Percentiles rank a stretch among this genome's conserved stretches.
phyloP scores from a whole-genome alignment of 2,888 invertebrate genomes.

The Bimastos eiseni region DNA sequence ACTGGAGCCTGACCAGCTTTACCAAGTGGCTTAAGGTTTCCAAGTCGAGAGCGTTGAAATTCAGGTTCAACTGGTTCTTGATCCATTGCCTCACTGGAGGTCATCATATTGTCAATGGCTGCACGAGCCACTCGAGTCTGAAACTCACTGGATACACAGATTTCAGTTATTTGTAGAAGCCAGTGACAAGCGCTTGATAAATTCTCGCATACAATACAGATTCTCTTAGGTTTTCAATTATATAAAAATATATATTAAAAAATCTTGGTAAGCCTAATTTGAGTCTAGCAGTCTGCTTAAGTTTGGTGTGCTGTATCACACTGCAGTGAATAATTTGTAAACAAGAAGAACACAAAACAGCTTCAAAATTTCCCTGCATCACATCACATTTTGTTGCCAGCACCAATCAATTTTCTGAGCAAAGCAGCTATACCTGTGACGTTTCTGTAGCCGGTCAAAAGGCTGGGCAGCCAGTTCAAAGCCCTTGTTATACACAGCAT shows the following conservation, averaged over 20 bases:
- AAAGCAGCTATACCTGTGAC: constrained; percentile 51
- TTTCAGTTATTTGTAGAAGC: not conserved
- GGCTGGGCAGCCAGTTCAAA: constrained; percentile 79
- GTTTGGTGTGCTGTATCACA: not conserved
- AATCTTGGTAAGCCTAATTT: too few species aligned
- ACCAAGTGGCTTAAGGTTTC: constrained; percentile 74
- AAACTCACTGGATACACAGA: constrained; percentile 69
- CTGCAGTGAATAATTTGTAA: not conserved
- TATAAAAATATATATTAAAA: not conserved
- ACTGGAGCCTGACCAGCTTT: constrained; percentile 67
- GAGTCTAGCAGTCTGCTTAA: too few species aligned
- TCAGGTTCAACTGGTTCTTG: constrained; percentile 62
- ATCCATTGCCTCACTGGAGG: constrained; percentile 66
- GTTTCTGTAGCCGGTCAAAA: constrained; percentile 43
- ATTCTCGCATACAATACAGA: not conserved
- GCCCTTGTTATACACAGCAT: constrained; percentile 79
- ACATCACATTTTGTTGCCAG: not conserved
- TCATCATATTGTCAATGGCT: constrained; percentile 70
- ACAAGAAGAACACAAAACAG: too few species aligned
- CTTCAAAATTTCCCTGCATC: not conserved
- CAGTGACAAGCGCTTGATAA: too few species aligned
- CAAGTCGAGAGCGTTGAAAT: constrained; percentile 74
- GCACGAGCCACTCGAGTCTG: constrained; percentile 73
- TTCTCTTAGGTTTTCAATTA: not conserved
- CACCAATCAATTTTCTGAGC: not conserved